A percentile compares a stretch with the other conserved stretches of the same genome.
Conservation (phyloP, 2,113 vertebrate species). For the Sterna hirundo region DNA sequence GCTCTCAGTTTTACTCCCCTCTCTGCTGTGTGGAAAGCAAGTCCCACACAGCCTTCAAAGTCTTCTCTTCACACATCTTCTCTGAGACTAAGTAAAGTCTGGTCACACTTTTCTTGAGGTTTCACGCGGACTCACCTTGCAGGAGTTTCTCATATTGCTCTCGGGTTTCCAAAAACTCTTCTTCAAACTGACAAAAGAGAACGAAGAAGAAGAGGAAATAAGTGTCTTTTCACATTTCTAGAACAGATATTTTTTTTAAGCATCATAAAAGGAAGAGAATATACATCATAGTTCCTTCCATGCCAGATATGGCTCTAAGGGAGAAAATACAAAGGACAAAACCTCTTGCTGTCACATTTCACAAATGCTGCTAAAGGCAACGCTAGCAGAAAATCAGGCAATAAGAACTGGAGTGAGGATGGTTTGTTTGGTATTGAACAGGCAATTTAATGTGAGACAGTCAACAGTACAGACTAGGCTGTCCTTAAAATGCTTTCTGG, state of each 20-base stretch:
- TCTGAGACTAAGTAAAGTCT: neutral
- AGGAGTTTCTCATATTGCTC: slow-evolving; percentile 83
- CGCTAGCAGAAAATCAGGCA: neutral
- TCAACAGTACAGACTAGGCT: neutral
- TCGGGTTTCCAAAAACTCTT: slow-evolving; percentile 79
- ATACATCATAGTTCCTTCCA: neutral
- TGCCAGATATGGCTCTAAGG: neutral
- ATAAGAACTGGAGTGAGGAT: neutral
- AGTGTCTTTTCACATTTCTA: neutral
- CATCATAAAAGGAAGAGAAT: neutral
- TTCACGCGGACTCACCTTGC: slow-evolving; percentile 64
- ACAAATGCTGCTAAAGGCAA: neutral
- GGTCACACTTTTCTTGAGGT: neutral
- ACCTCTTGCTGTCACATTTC: neutral
- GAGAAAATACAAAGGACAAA: neutral
- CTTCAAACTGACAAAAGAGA: slow-evolving; percentile 82
- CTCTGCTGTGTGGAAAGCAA: neutral
- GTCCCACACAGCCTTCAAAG: neutral
- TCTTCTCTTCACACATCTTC: neutral
- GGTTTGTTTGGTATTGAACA: neutral
- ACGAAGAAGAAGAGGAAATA: neutral
- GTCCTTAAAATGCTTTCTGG: neutral
- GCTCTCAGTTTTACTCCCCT: neutral
- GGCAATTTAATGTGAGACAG: neutral
- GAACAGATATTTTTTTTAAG: neutral